These are phyloP conservation scores for Pterostichus madidus DNA, from an alignment of 2,888 invertebrate species.

Conservation along the genomic window DNA sequence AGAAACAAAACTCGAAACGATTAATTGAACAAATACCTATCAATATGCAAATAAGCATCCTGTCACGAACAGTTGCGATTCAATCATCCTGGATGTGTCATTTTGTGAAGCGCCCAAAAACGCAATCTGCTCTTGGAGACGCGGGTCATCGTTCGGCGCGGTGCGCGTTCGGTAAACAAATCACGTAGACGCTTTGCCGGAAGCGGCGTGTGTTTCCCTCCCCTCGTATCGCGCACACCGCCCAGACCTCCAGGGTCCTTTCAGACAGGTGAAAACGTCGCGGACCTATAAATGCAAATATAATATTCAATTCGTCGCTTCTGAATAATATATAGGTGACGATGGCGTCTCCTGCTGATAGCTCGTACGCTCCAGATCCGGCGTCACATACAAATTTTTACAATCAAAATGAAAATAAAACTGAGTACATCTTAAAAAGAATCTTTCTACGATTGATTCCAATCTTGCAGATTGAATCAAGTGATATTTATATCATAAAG, in stretches of 20 bases:
- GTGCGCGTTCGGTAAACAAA: constrained; percentile 57
- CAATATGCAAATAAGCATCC: constrained; percentile 60
- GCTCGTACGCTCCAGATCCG: not conserved
- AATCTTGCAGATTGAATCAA: no score
- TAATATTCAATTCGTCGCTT: constrained; percentile 65
- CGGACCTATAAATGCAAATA: constrained; percentile 67
- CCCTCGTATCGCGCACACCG: not conserved
- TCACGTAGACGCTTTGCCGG: constrained; percentile 61
- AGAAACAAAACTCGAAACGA: not conserved
- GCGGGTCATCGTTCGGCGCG: constrained; percentile 34
- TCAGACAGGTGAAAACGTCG: constrained; percentile 54
- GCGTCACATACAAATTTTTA: not conserved
- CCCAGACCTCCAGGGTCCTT: constrained; percentile 22
- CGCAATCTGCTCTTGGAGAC: constrained; percentile 51
- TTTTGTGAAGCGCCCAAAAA: constrained; percentile 51
- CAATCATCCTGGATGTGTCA: constrained; percentile 42
- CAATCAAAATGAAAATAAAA: not conserved
- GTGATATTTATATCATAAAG: no score
- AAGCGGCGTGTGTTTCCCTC: constrained; percentile 21
- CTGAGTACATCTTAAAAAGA: not conserved
- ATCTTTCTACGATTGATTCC: no score
- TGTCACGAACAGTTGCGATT: constrained; percentile 38
- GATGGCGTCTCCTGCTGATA: not conserved
- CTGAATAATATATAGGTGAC: constrained; percentile 67
- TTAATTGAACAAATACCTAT: constrained; percentile 58